Base-by-base conservation (phyloP, 2,888 invertebrate species). In the Tridacna crocea region DNA sequence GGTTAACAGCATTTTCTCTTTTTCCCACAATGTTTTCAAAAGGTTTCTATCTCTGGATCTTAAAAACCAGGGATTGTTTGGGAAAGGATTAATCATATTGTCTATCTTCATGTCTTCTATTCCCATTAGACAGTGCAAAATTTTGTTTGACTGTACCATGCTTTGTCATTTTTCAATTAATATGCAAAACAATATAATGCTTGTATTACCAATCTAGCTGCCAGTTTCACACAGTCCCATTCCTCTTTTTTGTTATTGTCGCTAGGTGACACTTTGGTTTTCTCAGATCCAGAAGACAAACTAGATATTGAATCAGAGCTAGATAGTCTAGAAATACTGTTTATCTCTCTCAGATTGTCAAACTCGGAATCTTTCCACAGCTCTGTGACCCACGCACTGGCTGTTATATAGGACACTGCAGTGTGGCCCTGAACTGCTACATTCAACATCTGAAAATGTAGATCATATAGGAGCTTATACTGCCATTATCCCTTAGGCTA, bases 191-290 rank as follows among this genome's bases (percentile, higher is more conserved):
- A 36, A 36, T 36, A 8, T 36, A 36, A 36, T 4, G n/a, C n/a
- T n/a, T n/a, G n/a, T n/a, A 36, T 10, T 93, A 96, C 96, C 94
- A 95, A 95, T 94, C 95, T 95, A 10, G 96, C 96, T 75, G 96
- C 96, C 65, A 96, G 94, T 83, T 92, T 91, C 24, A 94, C 91
- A 46, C 92, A 88, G 77, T 92, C 90, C 11, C 84, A 87, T 27
- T 91, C 91, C 15, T 76, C 66, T 75, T 61, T 84, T 77, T 55
- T 86, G 63, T 61, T 78, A 51, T 66, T 80, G 51, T 75, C 79
- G 75, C 36, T 72, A 24, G 75, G 73, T 19, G 60, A 74, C 24
- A 65, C 76, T 26, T 77, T 76, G 26, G 75, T 79, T 72, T 88
- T 89, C 77, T 84, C 86, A 55, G 86, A 70, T 82, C 66, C 27